phyloP scores from a whole-genome alignment of 2,113 vertebrate genomes.

The Saguinus midas region DNA sequence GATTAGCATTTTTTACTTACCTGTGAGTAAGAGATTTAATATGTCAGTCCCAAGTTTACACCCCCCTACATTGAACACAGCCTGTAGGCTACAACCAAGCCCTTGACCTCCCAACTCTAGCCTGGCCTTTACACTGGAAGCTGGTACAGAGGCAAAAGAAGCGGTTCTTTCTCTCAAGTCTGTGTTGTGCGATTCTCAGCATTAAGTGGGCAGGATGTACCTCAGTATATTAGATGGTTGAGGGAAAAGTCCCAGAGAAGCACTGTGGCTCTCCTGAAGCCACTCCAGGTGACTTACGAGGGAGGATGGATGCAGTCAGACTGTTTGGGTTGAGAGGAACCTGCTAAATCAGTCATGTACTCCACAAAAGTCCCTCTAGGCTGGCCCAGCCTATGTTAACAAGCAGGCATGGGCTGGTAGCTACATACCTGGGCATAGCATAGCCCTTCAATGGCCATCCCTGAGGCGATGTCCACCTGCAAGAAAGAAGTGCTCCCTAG shows the following conservation, averaged over 20 bases:
- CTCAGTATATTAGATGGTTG: neutral
- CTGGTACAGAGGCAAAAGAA: neutral
- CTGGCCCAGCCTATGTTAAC: neutral
- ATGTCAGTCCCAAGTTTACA: neutral
- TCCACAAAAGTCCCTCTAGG: neutral
- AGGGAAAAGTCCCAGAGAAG: neutral
- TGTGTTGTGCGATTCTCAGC: neutral
- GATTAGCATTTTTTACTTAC: neutral
- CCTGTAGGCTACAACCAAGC: neutral
- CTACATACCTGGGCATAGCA: slow-evolving; percentile 93
- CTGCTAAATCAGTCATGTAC: neutral
- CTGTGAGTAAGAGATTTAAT: neutral
- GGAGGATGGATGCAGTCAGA: neutral
- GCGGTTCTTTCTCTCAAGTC: neutral
- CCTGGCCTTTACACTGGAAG: neutral
- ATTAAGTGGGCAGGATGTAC: neutral
- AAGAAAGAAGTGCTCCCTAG: neutral
- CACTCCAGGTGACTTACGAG: neutral
- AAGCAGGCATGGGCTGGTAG: neutral
- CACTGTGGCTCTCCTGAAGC: neutral
- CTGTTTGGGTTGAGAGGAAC: neutral
- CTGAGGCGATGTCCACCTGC: slow-evolving; percentile 93
- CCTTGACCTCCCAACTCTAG: neutral
- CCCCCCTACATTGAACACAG: neutral
- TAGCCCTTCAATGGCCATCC: slow-evolving; percentile 97